A percentile compares a stretch with the other conserved stretches of the same genome.
These are phyloP conservation scores for Sinocyclocheilus rhinocerous DNA, from an alignment of 2,113 vertebrate species.

Conservation along the genomic window DNA sequence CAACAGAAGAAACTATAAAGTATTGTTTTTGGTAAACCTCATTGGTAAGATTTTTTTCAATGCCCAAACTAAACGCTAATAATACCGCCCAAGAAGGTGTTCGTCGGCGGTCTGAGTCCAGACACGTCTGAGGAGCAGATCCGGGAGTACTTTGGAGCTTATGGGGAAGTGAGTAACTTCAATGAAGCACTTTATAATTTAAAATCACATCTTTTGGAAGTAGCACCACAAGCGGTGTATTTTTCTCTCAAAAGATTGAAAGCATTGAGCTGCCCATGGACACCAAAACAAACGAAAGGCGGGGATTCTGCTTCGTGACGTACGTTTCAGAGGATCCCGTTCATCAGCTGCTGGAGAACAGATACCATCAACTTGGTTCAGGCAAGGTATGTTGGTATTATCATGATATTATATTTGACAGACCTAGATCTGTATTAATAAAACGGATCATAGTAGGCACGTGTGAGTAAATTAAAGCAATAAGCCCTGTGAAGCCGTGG, in stretches of 20 bases:
- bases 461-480: background rate
- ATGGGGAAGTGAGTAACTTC: constrained; percentile 77
- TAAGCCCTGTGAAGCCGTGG: too few species aligned
- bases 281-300: constrained; percentile 87
- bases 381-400: constrained; percentile 78
- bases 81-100: constrained; percentile 86
- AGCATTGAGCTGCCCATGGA: constrained; percentile 89
- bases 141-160: constrained; percentile 86
- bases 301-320: constrained; percentile 89
- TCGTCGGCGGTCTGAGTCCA: constrained; percentile 87
- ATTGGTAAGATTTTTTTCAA: background rate
- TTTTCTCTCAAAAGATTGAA: constrained; percentile 79
- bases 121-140: constrained; percentile 88
- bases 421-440: background rate
- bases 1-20: background rate
- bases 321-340: constrained; percentile 87
- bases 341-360: constrained; percentile 86
- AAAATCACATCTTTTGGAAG: too few species aligned
- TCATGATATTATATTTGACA: background rate
- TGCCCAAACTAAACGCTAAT: background rate
- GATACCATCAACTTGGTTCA: constrained; percentile 89
- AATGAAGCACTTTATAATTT: background rate
- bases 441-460: background rate
- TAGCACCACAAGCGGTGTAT: background rate
- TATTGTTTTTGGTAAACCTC: too few species aligned